Percentiles rank a stretch among this genome's conserved stretches.
Evolutionary conservation across 2,888 invertebrate genomes (phyloP).

Genomic region (Leptogaster cylindrica): DNA sequence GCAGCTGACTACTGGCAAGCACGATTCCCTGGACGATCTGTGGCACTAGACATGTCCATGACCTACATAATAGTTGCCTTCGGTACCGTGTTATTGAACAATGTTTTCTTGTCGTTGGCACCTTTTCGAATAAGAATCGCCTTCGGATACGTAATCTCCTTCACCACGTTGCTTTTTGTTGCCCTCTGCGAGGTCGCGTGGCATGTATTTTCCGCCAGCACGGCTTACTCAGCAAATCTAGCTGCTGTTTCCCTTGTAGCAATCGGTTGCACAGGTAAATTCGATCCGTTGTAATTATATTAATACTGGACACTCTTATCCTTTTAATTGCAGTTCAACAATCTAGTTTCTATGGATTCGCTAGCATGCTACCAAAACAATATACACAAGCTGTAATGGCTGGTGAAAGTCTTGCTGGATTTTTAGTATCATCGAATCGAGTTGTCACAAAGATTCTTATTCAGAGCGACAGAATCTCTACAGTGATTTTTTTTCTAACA

Average conservation of each 20-base stretch:
- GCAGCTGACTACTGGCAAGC: conserved; percentile 91
- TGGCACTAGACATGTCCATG: conserved; percentile 91
- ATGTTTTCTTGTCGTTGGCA: conserved; percentile 81
- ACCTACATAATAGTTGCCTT: conserved; percentile 92
- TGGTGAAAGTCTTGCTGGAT: conserved; percentile 87
- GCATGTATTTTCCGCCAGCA: conserved; percentile 78
- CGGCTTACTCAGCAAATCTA: conserved; percentile 83
- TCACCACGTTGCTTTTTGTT: conserved; percentile 81
- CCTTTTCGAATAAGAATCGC: conserved; percentile 83
- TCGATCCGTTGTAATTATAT: background rate
- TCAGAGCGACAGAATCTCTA: conserved; percentile 78
- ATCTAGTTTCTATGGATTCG: conserved; percentile 93
- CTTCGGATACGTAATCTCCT: conserved; percentile 84
- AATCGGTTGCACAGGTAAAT: conserved; percentile 75
- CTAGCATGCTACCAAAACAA: conserved; percentile 84
- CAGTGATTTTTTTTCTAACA: conserved; percentile 83
- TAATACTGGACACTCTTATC: background rate
- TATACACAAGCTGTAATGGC: conserved; percentile 96
- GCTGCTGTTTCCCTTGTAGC: conserved; percentile 85
- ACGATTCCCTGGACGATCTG: conserved; percentile 81
- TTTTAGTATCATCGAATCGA: conserved; percentile 84
- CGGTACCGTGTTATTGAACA: conserved; percentile 84
- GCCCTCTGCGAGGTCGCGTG: conserved; percentile 86
- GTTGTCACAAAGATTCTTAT: conserved; percentile 82
- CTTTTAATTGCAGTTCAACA: conserved; percentile 72